Conservation (phyloP, 2,113 vertebrate species). For the Tautogolabrus adspersus region DNA sequence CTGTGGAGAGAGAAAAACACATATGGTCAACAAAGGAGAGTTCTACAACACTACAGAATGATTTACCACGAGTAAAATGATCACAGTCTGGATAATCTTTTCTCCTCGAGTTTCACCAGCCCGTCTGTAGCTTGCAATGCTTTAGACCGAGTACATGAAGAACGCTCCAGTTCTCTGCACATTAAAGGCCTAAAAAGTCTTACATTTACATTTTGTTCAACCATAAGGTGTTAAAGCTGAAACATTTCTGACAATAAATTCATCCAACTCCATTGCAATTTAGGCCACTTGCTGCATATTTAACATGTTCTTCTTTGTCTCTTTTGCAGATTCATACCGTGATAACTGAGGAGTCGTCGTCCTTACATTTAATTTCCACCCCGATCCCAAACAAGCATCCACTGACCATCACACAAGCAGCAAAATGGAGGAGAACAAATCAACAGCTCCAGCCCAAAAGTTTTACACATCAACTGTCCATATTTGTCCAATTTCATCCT, state of each 20-base stretch:
- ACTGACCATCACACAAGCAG: background rate
- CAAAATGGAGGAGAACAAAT: background rate
- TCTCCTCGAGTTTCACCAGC: no score
- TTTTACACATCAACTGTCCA: conserved; percentile 15
- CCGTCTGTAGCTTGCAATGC: no score
- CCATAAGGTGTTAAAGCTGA: background rate
- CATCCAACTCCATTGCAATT: no score
- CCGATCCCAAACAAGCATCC: background rate
- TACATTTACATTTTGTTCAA: background rate
- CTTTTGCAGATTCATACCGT: conserved; percentile 59
- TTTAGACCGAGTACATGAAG: no score
- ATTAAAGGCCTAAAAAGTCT: background rate
- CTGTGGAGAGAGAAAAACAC: conserved; percentile 69
- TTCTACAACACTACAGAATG: no score
- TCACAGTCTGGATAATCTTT: no score
- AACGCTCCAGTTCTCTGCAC: background rate
- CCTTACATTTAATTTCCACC: background rate
- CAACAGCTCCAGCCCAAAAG: conserved; percentile 15
- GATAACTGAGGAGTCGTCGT: conserved; percentile 45
- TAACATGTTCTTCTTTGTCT: conserved; percentile 7
- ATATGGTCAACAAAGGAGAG: background rate
- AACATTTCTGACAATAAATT: no score
- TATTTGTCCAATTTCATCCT: conserved; percentile 5
- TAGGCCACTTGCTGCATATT: conserved; percentile 31
- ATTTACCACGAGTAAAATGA: no score